Conservation (phyloP, 2,113 vertebrate genomes). For the Dermatemys mawii region DNA sequence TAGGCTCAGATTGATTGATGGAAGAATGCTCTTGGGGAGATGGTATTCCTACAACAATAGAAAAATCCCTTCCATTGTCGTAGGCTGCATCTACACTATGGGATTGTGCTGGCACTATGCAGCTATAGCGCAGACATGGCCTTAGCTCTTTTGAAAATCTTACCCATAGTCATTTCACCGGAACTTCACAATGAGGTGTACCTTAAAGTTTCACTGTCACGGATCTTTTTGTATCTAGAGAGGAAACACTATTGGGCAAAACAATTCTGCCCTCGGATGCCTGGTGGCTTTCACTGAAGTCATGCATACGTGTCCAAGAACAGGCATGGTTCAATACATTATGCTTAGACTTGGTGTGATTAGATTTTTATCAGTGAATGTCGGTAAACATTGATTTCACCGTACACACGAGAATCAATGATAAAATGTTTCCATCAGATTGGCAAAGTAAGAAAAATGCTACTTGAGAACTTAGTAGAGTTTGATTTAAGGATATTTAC, state of each 20-base stretch:
- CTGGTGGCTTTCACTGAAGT: not conserved
- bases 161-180: rapidly evolving
- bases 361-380: not conserved
- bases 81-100: too few species aligned
- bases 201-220: not conserved
- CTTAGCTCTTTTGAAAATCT: not conserved
- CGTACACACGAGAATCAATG: not conserved
- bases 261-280: not conserved
- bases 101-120: too few species aligned
- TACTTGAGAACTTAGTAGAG: too few species aligned
- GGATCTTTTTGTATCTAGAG: not conserved
- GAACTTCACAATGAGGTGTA: rapidly evolving
- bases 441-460: not conserved
- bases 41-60: too few species aligned
- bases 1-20: too few species aligned
- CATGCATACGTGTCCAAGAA: slow-evolving; percentile 21
- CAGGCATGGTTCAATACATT: slow-evolving; percentile 63
- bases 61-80: too few species aligned
- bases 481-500: not conserved
- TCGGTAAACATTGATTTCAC: not conserved
- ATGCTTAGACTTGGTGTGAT: not conserved
- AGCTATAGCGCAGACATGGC: too few species aligned
- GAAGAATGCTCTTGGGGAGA: not conserved
- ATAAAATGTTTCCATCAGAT: not conserved
- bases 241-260: not conserved